A percentile compares a stretch with the other conserved stretches of the same genome.
These are phyloP conservation scores for Cynopterus brachyotis DNA, from an alignment of 2,113 vertebrate genomes.

Conservation along the genomic window DNA sequence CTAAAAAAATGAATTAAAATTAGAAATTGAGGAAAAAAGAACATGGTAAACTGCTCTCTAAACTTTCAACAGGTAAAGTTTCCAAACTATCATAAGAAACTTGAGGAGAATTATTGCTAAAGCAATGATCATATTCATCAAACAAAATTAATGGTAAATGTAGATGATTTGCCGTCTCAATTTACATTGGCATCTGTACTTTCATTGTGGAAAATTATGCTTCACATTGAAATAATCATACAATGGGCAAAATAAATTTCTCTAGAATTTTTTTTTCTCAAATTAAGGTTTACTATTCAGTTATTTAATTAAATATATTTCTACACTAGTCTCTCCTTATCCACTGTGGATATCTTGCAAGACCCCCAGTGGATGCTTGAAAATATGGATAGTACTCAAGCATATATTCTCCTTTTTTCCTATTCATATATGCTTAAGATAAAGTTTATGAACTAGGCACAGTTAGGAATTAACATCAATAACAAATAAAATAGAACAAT, in stretches of 20 bases:
- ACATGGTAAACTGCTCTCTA: neutral
- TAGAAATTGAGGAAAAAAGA: neutral
- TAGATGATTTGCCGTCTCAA: neutral
- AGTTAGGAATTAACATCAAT: neutral
- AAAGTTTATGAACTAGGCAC: neutral
- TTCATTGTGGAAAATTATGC: neutral
- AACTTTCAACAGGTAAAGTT: neutral
- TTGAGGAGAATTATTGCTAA: neutral
- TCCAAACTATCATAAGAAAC: neutral
- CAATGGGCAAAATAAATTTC: neutral
- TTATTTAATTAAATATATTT: neutral
- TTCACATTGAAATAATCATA: neutral
- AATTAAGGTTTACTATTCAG: neutral
- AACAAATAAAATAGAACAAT: neutral
- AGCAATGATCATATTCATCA: neutral
- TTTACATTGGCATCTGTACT: neutral
- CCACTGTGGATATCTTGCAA: neutral
- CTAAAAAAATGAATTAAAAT: neutral
- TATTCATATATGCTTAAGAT: neutral
- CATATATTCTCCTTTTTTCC: neutral
- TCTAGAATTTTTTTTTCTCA: neutral
- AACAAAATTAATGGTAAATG: neutral
- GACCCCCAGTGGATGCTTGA: neutral
- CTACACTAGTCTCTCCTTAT: neutral
- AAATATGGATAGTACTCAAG: neutral